phyloP scores from a whole-genome alignment of 2,113 vertebrate species.

The Pristiophorus japonicus region DNA sequence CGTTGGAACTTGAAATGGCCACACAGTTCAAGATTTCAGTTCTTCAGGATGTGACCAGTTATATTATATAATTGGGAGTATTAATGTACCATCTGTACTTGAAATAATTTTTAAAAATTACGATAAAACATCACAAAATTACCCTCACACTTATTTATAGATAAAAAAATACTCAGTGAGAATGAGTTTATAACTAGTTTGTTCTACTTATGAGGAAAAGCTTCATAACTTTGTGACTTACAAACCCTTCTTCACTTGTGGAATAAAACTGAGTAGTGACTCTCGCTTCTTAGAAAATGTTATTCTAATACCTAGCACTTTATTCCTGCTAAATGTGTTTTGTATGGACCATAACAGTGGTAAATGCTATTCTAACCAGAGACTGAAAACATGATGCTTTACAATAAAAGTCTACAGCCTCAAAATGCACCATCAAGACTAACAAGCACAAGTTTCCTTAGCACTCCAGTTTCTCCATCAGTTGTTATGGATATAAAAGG shows the following conservation, averaged over 20 bases:
- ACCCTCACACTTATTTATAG: background rate
- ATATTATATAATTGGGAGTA: background rate
- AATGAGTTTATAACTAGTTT: background rate
- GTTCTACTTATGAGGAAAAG: background rate
- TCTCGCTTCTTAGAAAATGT: background rate
- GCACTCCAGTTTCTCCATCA: background rate
- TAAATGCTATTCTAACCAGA: conserved; percentile 13
- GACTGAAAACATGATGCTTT: background rate
- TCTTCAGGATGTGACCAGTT: background rate
- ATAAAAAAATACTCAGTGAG: background rate
- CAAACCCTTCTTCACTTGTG: background rate
- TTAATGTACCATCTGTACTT: background rate
- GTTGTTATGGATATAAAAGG: background rate
- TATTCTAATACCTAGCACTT: background rate
- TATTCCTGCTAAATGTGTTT: background rate
- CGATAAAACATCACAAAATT: background rate
- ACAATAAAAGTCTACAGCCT: no score
- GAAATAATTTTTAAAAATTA: background rate
- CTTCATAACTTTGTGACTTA: background rate
- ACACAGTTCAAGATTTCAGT: background rate
- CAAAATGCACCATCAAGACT: background rate
- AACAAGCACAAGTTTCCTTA: background rate
- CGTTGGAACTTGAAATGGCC: background rate
- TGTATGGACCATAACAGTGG: background rate
- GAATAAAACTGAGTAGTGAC: background rate